Evolutionary conservation across 1,140 invertebrate genomes (phyloP).

Genomic region (Radopholus similis): DNA sequence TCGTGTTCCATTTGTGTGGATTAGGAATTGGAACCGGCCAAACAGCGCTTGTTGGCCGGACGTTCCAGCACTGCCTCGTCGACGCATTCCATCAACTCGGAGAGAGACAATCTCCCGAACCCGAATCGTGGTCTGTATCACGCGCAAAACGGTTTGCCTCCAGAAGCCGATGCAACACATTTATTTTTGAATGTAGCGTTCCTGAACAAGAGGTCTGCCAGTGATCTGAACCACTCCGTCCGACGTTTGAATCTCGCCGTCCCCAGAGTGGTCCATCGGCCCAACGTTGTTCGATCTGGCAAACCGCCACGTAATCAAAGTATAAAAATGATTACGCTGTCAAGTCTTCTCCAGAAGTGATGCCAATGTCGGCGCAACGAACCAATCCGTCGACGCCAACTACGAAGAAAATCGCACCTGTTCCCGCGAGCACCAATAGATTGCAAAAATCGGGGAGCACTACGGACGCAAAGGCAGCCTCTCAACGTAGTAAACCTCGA

Average conservation of each 20-base stretch:
- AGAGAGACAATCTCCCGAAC: conserved; percentile 40
- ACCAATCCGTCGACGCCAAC: background rate
- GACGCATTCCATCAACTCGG: conserved; percentile 58
- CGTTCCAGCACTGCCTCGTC: conserved; percentile 62
- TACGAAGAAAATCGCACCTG: conserved; percentile 60
- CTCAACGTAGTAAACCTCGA: conserved; percentile 21
- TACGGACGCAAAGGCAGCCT: conserved; percentile 30
- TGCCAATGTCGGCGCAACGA: background rate
- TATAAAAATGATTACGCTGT: background rate
- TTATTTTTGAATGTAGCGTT: conserved; percentile 24
- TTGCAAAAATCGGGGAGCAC: conserved; percentile 17
- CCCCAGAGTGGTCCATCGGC: conserved; percentile 20
- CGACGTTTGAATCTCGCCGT: conserved; percentile 15
- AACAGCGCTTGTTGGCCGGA: conserved; percentile 76
- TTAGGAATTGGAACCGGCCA: conserved; percentile 73
- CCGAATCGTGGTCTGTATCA: conserved; percentile 27
- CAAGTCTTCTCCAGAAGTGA: background rate
- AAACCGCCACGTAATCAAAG: conserved; percentile 30
- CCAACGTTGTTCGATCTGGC: conserved; percentile 17
- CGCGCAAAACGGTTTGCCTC: conserved; percentile 23
- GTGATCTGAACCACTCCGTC: conserved; percentile 73
- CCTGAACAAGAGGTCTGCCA: conserved; percentile 71
- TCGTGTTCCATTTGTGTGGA: background rate
- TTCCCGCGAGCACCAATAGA: background rate
- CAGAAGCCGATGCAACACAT: background rate